These are phyloP conservation scores for Aphis gossypii DNA, from an alignment of 1,140 invertebrate genomes.

Conservation along the genomic window DNA sequence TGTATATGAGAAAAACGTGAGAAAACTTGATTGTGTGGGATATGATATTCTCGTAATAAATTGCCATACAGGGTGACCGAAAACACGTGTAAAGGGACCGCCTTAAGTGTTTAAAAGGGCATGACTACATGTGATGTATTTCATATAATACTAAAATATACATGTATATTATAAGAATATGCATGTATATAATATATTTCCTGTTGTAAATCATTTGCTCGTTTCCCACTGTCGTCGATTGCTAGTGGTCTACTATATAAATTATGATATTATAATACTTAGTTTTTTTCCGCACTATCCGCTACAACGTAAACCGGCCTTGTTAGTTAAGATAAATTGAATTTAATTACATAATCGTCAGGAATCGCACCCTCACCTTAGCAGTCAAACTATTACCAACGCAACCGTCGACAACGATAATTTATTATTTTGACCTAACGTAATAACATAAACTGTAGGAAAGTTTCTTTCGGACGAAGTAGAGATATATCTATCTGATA, in stretches of 20 bases:
- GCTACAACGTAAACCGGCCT: background rate
- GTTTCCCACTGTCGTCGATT: constrained; percentile 16
- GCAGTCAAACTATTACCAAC: background rate
- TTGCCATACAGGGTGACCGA: background rate
- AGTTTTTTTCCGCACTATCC: background rate
- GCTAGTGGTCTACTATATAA: background rate
- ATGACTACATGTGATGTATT: background rate
- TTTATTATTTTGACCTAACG: constrained; percentile 1
- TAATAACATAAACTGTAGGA: background rate
- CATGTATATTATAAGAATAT: background rate
- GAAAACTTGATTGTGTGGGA: constrained; percentile 45
- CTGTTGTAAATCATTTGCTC: constrained; percentile 44
- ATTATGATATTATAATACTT: background rate
- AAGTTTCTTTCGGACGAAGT: background rate
- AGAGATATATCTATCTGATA: background rate
- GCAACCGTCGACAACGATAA: background rate
- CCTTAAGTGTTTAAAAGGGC: constrained; percentile 40
- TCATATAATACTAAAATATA: background rate
- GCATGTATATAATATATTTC: background rate
- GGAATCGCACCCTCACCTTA: constrained; percentile 24
- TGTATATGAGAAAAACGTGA: background rate
- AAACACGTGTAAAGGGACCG: constrained; percentile 45
- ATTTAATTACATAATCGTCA: constrained; percentile 40
- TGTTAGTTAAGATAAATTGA: background rate
- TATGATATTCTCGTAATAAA: background rate